A percentile compares a stretch with the other conserved stretches of the same genome.
These are phyloP conservation scores for Bubalus kerabau DNA, from an alignment of 2,113 vertebrate genomes.

Conservation along the genomic window DNA sequence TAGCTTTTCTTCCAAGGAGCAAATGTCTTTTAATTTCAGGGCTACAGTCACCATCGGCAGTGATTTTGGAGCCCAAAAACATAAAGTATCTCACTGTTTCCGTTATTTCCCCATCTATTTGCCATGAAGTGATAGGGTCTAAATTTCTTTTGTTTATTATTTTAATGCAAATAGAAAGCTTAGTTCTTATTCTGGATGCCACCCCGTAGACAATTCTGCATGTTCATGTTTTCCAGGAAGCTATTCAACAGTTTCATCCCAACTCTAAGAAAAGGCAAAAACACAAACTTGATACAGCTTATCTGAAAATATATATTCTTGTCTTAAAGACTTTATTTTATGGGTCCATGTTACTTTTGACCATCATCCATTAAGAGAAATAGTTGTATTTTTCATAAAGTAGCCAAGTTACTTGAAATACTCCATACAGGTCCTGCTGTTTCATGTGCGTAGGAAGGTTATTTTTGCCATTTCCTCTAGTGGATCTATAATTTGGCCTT, in stretches of 20 bases:
- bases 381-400: neutral
- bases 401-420: neutral
- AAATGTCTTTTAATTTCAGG: neutral
- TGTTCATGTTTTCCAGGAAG: neutral
- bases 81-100: neutral
- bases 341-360: neutral
- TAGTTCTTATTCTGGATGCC: neutral
- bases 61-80: neutral
- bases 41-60: neutral
- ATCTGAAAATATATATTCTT: neutral
- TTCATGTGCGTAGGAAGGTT: neutral
- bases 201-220: neutral
- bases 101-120: neutral
- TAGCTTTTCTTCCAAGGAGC: neutral
- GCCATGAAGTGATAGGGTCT: neutral
- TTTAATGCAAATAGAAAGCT: neutral
- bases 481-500: conserved; percentile 13
- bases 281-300: neutral
- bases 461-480: neutral
- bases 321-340: neutral
- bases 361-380: neutral
- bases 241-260: neutral
- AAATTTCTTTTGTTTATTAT: neutral
- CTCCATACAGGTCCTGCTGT: neutral
- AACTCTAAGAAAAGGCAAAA: neutral